Evolutionary conservation across 2,797 vertebrate genomes (phyloP), one percentile per base, ranked within the genome.

Genomic region (Pangasius mekongensis): DNA sequence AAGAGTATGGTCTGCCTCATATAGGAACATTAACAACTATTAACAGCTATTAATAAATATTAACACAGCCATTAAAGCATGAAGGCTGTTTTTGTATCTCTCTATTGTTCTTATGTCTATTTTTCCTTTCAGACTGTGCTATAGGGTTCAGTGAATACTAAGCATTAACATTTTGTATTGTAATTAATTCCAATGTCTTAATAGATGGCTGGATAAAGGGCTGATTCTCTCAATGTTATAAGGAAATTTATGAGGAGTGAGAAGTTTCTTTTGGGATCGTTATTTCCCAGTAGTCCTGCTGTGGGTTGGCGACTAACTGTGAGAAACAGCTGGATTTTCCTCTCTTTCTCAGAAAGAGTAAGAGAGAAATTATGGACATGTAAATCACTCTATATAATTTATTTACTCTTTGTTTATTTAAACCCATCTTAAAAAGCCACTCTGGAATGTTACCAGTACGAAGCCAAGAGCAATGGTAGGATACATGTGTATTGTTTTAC

Each of bases 181-280:
- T 74, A 43, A 88, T 87, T 85, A 85, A 71, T n/a, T 67, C 22
- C n/a, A 43, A 52, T 84, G 49, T 80, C 43, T 84, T 87, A 78
- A 83, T 62, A 47, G 8, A 49, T 43, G 62, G 24, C 33, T 87
- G 87, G 52, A 86, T 92, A 66, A 92, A 89, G 71, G 20, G 69
- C 82, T 82, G 58, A 87, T 89, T 89, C 20, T 36, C 80, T 82
- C n/a, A 85, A 58, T 82, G 87, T 88, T 84, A 62, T 49, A 67
- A 73, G 80, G 30, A 88, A 86, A 88, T 92, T 88, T 90, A 92
- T 49, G 89, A 90, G 89, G 87, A 91, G 87, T 52, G 77, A 88
- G 85, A 78, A 83, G 69, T 89, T 88, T 89, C 84, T 89, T 88
- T 87, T 62, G 87, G 83, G 83, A 85, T 69, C 52, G 24, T 86